phyloP scores from a whole-genome alignment of 2,888 invertebrate genomes.

The Leucozona laternaria region DNA sequence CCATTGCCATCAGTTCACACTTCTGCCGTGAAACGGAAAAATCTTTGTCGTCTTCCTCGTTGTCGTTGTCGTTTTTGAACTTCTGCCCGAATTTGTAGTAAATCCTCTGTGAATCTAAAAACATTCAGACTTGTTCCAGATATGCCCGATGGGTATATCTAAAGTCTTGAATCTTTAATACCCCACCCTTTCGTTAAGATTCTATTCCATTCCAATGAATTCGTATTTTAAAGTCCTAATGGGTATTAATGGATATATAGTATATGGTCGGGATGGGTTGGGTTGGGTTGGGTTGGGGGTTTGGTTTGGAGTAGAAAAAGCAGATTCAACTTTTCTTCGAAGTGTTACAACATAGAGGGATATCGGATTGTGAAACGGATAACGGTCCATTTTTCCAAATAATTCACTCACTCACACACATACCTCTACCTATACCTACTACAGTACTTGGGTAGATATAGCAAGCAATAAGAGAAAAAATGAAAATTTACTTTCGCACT shows the following conservation, averaged over 20 bases:
- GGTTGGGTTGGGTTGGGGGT: no score
- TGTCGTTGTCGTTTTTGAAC: slow-evolving; percentile 18
- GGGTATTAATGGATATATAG: slow-evolving; percentile 5
- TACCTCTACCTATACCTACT: not conserved
- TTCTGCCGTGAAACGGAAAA: not conserved
- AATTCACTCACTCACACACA: not conserved
- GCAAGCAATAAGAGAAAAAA: slow-evolving; percentile 35
- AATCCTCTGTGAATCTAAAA: slow-evolving; percentile 43
- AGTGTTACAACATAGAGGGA: slow-evolving; percentile 41
- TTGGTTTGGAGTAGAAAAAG: no score
- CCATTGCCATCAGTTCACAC: slow-evolving; percentile 34
- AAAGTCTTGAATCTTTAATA: not conserved
- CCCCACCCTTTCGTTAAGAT: not conserved
- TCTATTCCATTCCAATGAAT: slow-evolving; percentile 47
- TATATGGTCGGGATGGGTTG: not conserved
- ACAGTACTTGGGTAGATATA: not conserved
- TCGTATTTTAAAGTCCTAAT: slow-evolving; percentile 54
- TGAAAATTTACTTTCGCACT: slow-evolving; percentile 63
- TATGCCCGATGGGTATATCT: not conserved
- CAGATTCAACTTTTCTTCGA: slow-evolving; percentile 52
- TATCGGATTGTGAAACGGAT: slow-evolving; percentile 64
- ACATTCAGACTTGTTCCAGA: slow-evolving; percentile 10
- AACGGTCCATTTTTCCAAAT: slow-evolving; percentile 57
- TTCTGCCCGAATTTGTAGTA: slow-evolving; percentile 35
- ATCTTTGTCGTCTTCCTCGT: not conserved